Percentiles rank a stretch among this genome's conserved stretches.
Conservation (phyloP, 1,140 invertebrate genomes). For the Drosophila bocqueti region DNA sequence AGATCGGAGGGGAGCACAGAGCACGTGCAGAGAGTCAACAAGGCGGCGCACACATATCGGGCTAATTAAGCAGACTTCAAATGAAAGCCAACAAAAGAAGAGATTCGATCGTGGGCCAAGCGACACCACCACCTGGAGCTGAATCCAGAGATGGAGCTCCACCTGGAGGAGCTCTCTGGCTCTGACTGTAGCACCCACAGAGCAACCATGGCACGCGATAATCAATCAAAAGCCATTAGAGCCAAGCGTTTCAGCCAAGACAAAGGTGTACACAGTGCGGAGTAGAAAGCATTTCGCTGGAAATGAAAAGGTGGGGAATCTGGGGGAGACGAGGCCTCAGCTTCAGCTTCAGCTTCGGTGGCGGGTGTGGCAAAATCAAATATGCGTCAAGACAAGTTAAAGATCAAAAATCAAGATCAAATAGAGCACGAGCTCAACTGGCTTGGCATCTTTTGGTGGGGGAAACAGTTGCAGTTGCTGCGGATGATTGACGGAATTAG, state of each 20-base stretch:
- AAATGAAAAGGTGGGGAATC: constrained; percentile 26
- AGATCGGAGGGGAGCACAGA: constrained; percentile 55
- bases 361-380: constrained; percentile 75
- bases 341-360: not conserved
- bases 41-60: constrained; percentile 55
- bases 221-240: constrained; percentile 83
- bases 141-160: constrained; percentile 17
- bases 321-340: not conserved
- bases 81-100: constrained; percentile 55
- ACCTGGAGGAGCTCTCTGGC: constrained; percentile 22
- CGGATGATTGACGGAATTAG: constrained; percentile 81
- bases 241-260: constrained; percentile 67
- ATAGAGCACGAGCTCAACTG: constrained; percentile 49
- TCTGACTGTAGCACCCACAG: constrained; percentile 59
- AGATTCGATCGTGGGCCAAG: constrained; percentile 74
- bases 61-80: constrained; percentile 81
- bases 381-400: constrained; percentile 77
- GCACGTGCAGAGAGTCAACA: constrained; percentile 64
- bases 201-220: constrained; percentile 75
- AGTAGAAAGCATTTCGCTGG: constrained; percentile 82
- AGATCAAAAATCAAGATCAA: constrained; percentile 80
- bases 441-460: not conserved
- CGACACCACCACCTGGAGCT: constrained; percentile 59
- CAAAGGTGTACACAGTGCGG: constrained; percentile 58
- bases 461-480: constrained; percentile 63